Evolutionary conservation across 1,140 invertebrate species (phyloP), one percentile per base, ranked within the genome.

Genomic region (Cotesia vestalis): DNA sequence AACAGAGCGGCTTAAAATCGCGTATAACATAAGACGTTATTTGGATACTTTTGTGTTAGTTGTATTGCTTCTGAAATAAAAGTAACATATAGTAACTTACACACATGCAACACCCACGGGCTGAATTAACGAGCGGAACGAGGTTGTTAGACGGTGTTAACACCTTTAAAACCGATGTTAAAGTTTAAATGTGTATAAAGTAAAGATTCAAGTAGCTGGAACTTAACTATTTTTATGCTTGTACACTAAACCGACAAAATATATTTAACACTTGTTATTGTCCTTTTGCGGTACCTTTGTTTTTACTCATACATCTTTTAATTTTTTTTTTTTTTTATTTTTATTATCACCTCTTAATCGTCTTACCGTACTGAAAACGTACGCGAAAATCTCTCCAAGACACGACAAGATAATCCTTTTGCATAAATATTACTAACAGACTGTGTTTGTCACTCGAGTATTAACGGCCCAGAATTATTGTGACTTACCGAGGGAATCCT

Each of bases 331-430:
- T 6, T 46, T 46, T 46, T 46, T 46, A 6, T 46, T 6, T 46
- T 9, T 11, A 46, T 46, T 46, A 46, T 46, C 40, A 46, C 40
- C 5, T 46, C 11, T 46, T 46, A 11, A 46, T 46, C 40, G 40
- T 46, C 6, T 46, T 46, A 46, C 40, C 11, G 27, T 27, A 27
- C 27, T 27, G 27, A 27, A 27, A 27, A 27, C 27, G 27, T 27
- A 11, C 8, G 40, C 6, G 6, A 46, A 46, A 9, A 8, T 46
- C 40, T 78, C 68, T 27, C 1, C 27, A 77, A 72, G 63, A 62
- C 72, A 78, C 79, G 77, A 77, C 74, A 78, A 82, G 76, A 66
- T 78, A 77, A 82, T 80, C 77, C 79, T 73, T 68, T 78, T 74
- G 76, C 73, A 76, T 79, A 79, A 81, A 80, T 80, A 77, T 75